Conservation (phyloP, 2,113 vertebrate genomes). For the Phalacrocorax carbo region DNA sequence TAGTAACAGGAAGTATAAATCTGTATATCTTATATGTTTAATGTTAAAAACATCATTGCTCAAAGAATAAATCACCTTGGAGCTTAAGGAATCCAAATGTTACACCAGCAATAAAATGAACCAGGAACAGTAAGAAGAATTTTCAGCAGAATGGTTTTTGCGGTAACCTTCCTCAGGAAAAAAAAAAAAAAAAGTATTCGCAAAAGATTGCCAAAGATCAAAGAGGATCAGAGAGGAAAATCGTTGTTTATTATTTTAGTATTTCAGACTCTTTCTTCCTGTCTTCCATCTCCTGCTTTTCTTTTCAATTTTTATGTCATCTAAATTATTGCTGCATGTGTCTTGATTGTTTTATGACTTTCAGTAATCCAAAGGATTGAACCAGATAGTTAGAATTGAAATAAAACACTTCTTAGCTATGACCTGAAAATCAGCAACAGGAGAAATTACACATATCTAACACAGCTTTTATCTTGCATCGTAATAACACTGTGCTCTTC, state of each 20-base stretch:
- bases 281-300: neutral
- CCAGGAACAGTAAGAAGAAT: neutral
- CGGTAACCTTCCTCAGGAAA: rapidly evolving
- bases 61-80: neutral
- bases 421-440: neutral
- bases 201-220: neutral
- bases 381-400: neutral
- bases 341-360: neutral
- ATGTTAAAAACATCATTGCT: neutral
- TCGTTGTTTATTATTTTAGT: neutral
- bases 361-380: neutral
- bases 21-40: neutral
- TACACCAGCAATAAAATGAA: neutral
- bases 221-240: neutral
- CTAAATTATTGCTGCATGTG: neutral
- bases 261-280: neutral
- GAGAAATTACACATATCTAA: neutral
- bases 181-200: neutral
- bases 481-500: neutral
- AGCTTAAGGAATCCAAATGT: neutral
- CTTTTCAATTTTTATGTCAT: neutral
- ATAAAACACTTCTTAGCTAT: neutral
- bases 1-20: neutral
- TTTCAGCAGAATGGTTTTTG: neutral
- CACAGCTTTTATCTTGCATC: neutral